Evolutionary conservation across 1,140 invertebrate genomes (phyloP).

Genomic region (Sesamia nonagrioides): DNA sequence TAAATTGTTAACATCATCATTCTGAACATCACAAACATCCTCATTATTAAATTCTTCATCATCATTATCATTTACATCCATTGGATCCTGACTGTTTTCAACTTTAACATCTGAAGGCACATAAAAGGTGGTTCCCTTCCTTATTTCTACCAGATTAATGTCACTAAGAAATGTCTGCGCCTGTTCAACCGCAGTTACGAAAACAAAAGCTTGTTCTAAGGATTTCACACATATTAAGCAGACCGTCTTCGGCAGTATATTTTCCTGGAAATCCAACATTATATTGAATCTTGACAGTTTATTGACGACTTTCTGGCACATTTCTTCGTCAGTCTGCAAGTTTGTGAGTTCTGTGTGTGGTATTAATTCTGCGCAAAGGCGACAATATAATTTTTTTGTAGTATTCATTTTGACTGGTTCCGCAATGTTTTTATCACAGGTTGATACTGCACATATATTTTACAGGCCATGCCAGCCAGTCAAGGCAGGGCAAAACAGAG

Average conservation of each 20-base stretch:
- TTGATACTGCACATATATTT: too few species aligned
- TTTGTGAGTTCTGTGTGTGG: slow-evolving; percentile 66
- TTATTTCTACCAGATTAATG: slow-evolving; percentile 55
- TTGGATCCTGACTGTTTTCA: neutral
- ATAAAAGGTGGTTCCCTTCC: slow-evolving; percentile 1
- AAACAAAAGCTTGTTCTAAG: slow-evolving; percentile 73
- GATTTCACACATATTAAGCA: slow-evolving; percentile 75
- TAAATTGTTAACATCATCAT: neutral
- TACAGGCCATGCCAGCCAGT: too few species aligned
- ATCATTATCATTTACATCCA: slow-evolving; percentile 42
- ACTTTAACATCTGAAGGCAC: neutral
- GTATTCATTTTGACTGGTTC: slow-evolving; percentile 62
- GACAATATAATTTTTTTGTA: slow-evolving; percentile 64
- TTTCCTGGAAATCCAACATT: slow-evolving; percentile 67
- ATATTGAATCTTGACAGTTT: slow-evolving; percentile 73
- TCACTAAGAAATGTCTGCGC: slow-evolving; percentile 66
- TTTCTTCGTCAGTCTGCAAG: slow-evolving; percentile 62
- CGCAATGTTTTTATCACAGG: too few species aligned
- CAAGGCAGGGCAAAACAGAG: too few species aligned
- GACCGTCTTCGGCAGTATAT: slow-evolving; percentile 75
- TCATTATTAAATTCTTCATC: neutral
- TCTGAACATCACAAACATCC: neutral
- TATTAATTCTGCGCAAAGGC: slow-evolving; percentile 77
- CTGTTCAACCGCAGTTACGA: slow-evolving; percentile 68
- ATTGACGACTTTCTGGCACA: slow-evolving; percentile 63